These are phyloP conservation scores for Semaprochilodus insignis DNA, from an alignment of 2,797 vertebrate genomes.

Conservation along the genomic window DNA sequence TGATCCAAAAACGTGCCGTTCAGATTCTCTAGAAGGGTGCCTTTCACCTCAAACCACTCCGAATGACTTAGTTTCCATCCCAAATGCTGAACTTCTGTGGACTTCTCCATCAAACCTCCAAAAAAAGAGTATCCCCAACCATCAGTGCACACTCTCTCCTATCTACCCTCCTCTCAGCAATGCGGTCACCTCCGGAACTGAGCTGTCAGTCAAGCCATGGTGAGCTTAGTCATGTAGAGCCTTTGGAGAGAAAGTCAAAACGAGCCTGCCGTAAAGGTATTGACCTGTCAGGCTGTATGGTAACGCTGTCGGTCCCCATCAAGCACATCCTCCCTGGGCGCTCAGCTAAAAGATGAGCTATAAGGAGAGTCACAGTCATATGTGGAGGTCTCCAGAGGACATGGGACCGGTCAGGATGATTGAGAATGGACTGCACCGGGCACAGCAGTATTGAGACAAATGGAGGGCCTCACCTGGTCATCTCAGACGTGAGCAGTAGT, in stretches of 20 bases:
- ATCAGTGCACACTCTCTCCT: no score
- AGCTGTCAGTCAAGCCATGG: constrained; percentile 42
- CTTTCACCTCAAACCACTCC: no score
- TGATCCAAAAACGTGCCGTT: no score
- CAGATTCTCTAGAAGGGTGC: no score
- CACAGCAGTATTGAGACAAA: neutral
- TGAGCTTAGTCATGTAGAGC: constrained; percentile 14
- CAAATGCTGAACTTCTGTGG: no score
- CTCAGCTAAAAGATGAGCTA: constrained; percentile 4
- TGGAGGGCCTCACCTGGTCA: neutral
- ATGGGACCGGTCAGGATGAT: neutral
- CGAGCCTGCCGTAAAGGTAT: constrained; percentile 36
- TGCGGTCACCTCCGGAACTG: constrained; percentile 13
- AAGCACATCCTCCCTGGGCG: neutral
- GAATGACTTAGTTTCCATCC: neutral
- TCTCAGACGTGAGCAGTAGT: neutral
- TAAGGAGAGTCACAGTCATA: neutral
- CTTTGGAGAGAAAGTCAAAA: constrained; percentile 35
- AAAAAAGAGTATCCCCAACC: no score
- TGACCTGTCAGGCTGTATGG: constrained; percentile 41
- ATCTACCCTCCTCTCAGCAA: neutral
- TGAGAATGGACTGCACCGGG: neutral
- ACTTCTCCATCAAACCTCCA: no score
- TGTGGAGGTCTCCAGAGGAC: neutral
- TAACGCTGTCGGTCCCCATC: neutral